A percentile compares a stretch with the other conserved stretches of the same genome.
Evolutionary conservation across 2,113 vertebrate genomes (phyloP).

Genomic region (Centropus bengalensis): DNA sequence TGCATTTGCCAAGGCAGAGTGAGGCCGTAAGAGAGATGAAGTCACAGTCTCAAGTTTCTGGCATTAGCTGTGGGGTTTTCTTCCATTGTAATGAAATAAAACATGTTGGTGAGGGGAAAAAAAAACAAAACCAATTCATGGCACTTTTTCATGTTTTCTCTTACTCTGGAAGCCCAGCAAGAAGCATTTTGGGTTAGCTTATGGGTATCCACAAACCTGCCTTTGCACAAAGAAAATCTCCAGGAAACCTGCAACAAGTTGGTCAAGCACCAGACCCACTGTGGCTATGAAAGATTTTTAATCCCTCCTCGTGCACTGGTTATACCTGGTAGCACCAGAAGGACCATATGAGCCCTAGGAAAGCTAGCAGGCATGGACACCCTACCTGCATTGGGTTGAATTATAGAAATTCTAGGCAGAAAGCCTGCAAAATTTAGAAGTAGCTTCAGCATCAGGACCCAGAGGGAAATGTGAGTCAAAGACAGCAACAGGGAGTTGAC

Average conservation of each 20-base stretch:
- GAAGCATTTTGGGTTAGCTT: not conserved
- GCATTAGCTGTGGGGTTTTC: fast-evolving
- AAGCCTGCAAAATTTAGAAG: not conserved
- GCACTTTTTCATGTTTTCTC: not conserved
- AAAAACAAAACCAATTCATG: not conserved
- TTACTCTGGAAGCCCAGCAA: not conserved
- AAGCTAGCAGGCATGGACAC: not conserved
- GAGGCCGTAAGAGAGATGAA: not conserved
- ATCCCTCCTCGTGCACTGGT: not conserved
- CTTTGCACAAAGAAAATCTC: not conserved
- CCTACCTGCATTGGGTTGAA: not conserved
- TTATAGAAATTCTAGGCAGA: not conserved
- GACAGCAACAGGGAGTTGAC: not conserved
- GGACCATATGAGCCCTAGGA: not conserved
- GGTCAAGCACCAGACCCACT: not conserved
- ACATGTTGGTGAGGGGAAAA: not conserved
- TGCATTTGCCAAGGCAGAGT: not conserved
- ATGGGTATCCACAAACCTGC: not conserved
- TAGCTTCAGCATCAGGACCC: not conserved
- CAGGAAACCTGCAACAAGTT: not conserved
- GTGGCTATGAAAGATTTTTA: not conserved
- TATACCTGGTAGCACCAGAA: not conserved
- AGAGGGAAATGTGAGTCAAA: not conserved
- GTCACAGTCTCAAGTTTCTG: not conserved
- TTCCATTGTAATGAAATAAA: not conserved